A percentile compares a stretch with the other conserved stretches of the same genome.
phyloP scores from a whole-genome alignment of 2,113 vertebrate genomes.

The Okapia johnstoni region DNA sequence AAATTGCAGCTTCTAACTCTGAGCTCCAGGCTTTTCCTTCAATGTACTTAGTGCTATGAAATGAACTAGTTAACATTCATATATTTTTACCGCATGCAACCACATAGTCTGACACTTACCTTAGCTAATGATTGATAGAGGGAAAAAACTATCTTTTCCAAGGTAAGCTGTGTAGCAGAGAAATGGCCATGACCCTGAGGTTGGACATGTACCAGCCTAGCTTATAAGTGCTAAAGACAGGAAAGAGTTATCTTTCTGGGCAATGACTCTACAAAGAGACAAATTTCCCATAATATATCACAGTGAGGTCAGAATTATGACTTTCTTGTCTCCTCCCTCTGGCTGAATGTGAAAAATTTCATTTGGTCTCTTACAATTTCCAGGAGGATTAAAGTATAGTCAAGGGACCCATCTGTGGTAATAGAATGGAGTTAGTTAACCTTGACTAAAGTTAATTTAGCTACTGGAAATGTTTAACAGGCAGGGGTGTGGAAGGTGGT shows the following conservation, averaged over 20 bases:
- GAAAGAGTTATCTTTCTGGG: slow-evolving; percentile 22
- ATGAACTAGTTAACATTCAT: background rate
- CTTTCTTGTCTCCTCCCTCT: slow-evolving; percentile 32
- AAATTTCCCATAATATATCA: slow-evolving; percentile 34
- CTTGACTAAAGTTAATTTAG: slow-evolving; percentile 61
- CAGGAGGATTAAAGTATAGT: slow-evolving; percentile 56
- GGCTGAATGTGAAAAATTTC: slow-evolving; percentile 46
- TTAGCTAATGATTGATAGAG: background rate
- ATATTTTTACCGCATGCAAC: background rate
- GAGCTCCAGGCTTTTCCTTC: background rate
- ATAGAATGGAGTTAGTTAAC: slow-evolving; percentile 55
- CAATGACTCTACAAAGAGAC: slow-evolving; percentile 29
- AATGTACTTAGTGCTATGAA: background rate
- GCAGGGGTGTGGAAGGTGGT: slow-evolving; percentile 2
- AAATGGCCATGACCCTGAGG: background rate
- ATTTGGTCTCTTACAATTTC: slow-evolving; percentile 54
- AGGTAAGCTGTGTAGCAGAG: background rate
- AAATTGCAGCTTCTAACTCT: background rate
- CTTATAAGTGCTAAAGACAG: background rate
- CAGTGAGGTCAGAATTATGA: slow-evolving; percentile 6
- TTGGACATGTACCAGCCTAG: background rate
- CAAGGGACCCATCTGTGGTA: background rate
- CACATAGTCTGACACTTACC: background rate
- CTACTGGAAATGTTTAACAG: slow-evolving; percentile 29
- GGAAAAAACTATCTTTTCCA: background rate